Base-by-base conservation (phyloP, 1,140 invertebrate genomes). In the Nymphalis io region DNA sequence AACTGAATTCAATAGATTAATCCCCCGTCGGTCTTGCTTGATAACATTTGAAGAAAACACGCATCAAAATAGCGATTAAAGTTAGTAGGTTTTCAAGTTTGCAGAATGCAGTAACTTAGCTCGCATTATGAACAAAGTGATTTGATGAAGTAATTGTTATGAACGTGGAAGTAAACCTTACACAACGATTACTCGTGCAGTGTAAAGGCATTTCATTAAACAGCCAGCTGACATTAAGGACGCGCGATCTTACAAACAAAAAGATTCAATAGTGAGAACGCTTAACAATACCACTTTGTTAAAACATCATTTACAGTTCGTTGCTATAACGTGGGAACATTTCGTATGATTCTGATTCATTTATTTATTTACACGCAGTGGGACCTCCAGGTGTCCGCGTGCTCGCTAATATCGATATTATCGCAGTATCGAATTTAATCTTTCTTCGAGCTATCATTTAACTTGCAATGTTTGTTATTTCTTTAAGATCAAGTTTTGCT, bases 241-340 rank as follows among this genome's bases (percentile, higher is more conserved):
- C 60, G 44, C 64, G 64, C 65, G 60, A 67, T 38, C 55, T 66
- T 58, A 44, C 64, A 18, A 59, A 27, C 65, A 59, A 67, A 57
- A 44, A 68, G 12, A 60, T 40, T 42, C 16, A 68, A 60, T 60
- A 18, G 66, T 68, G 66, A 27, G 66, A 68, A 68, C 18, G 2
- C 46, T 27, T 13, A 60, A 60, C 66, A 61, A 68, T 67, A 48
- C 27, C 20, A 58, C 18, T 21, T 60, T 27, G 59, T 27, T 40
- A 42, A n/a, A 62, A 48, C 33, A 33, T 4, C 60, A 23, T 8
- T 59, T 21, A 44, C 18, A 33, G 40, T 40, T 16, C 40, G 40
- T 58, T 67, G 64, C 27, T 20, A 51, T 39, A 51, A 16, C 33
- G 60, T 39, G 53, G 60, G 55, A 59, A 51, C 10, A 62, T 21